Conservation (phyloP, 2,113 vertebrate genomes). For the Planiliza haematocheilus region DNA sequence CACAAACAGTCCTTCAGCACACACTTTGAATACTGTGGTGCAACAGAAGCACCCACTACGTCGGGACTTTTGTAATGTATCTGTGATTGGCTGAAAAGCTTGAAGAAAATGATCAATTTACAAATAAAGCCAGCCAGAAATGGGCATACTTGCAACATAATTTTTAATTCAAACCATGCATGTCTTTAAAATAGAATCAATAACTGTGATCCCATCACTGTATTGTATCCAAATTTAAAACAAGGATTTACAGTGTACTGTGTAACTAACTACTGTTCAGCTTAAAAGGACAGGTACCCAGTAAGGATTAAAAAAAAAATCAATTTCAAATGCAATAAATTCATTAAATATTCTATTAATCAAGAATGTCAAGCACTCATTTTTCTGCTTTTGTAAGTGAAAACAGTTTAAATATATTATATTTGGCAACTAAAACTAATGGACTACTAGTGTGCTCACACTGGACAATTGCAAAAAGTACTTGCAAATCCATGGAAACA, state of each 20-base stretch:
- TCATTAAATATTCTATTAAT: too few relatives aligned
- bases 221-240: not conserved
- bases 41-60: not conserved
- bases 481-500: constrained; percentile 71
- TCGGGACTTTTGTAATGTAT: not conserved
- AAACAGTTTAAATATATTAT: not conserved
- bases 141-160: not conserved
- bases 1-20: constrained; percentile 8
- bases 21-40: constrained; percentile 14
- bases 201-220: not conserved
- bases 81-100: not conserved
- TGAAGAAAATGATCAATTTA: not conserved
- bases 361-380: too few relatives aligned
- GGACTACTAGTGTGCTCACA: constrained; percentile 6
- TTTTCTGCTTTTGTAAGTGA: not conserved
- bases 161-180: not conserved
- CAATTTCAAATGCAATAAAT: too few relatives aligned
- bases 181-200: not conserved
- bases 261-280: not conserved
- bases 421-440: too few relatives aligned
- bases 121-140: not conserved
- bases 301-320: too few relatives aligned
- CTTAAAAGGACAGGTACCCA: not conserved
- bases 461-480: constrained; percentile 29
- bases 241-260: not conserved